A percentile compares a stretch with the other conserved stretches of the same genome.
phyloP scores from a whole-genome alignment of 2,888 invertebrate genomes.

The Sthenelais limicola region DNA sequence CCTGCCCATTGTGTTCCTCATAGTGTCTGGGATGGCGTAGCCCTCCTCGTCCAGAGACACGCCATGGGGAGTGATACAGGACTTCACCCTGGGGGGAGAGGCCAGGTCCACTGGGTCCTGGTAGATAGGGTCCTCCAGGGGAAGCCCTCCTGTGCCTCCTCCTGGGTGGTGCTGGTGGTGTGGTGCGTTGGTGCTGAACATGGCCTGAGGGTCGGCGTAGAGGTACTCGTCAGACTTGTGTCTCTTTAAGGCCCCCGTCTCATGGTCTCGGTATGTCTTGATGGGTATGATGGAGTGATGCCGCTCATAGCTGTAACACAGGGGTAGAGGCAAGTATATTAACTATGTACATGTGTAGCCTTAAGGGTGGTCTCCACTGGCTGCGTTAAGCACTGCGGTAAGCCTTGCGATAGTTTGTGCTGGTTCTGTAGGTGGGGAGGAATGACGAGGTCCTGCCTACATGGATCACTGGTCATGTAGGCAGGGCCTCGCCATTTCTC shows the following conservation, averaged over 20 bases:
- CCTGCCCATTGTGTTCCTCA: conserved; percentile 33
- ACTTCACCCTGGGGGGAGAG: not conserved
- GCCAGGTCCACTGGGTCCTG: conserved; percentile 42
- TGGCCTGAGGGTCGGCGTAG: conserved; percentile 39
- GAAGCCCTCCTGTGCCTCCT: too few species aligned
- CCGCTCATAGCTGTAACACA: conserved; percentile 10
- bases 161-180: too few species aligned
- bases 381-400: too few species aligned
- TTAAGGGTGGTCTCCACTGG: too few species aligned
- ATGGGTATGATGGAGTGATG: conserved; percentile 37
- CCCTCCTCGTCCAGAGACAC: conserved; percentile 45
- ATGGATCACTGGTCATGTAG: too few species aligned
- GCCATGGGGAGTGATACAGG: conserved; percentile 32
- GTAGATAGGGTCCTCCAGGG: conserved; percentile 33
- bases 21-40: conserved; percentile 46
- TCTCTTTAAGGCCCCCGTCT: conserved; percentile 28
- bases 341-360: too few species aligned
- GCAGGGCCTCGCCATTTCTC: too few species aligned
- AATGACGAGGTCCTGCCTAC: too few species aligned
- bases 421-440: too few species aligned
- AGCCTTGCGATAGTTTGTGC: too few species aligned
- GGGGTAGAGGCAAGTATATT: too few species aligned
- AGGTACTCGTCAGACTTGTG: conserved; percentile 44
- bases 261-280: conserved; percentile 26
- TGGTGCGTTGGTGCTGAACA: not conserved